Percentiles rank a stretch among this genome's conserved stretches.
phyloP scores from a whole-genome alignment of 2,113 vertebrate species.

The Rallus limicola region DNA sequence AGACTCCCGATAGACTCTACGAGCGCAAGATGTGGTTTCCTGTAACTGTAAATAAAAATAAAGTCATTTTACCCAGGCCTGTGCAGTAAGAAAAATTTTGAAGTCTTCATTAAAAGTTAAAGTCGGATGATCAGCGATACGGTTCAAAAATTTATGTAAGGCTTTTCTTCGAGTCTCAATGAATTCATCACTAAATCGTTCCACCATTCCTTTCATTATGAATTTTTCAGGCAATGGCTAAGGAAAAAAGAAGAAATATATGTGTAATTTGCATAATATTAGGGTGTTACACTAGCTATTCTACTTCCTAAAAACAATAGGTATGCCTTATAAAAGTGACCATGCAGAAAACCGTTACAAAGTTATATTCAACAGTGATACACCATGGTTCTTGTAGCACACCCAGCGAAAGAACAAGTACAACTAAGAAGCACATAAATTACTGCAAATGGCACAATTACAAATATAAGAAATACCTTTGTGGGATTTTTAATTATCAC shows the following conservation, averaged over 20 bases:
- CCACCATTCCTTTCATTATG: conserved; percentile 95
- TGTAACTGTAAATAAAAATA: neutral
- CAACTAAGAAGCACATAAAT: neutral
- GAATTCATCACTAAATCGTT: conserved; percentile 93
- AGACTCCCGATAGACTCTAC: neutral
- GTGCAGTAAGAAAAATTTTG: conserved; percentile 91
- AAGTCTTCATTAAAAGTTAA: conserved; percentile 91
- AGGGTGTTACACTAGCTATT: neutral
- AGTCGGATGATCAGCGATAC: conserved; percentile 90
- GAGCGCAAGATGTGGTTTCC: neutral
- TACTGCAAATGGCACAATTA: neutral
- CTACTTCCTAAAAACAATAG: neutral
- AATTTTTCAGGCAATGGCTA: conserved; percentile 97
- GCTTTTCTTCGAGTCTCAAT: conserved; percentile 92
- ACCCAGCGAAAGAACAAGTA: neutral
- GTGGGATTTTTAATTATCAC: neutral
- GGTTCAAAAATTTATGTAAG: conserved; percentile 90
- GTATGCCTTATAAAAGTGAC: neutral
- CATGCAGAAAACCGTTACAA: neutral
- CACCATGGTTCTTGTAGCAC: neutral
- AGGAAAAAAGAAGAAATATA: neutral
- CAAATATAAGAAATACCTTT: neutral
- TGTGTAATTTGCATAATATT: neutral
- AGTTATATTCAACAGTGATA: neutral
- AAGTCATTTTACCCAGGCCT: conserved; percentile 80